Evolutionary conservation across 2,797 vertebrate species (phyloP).

Genomic region (Spheniscus humboldti): DNA sequence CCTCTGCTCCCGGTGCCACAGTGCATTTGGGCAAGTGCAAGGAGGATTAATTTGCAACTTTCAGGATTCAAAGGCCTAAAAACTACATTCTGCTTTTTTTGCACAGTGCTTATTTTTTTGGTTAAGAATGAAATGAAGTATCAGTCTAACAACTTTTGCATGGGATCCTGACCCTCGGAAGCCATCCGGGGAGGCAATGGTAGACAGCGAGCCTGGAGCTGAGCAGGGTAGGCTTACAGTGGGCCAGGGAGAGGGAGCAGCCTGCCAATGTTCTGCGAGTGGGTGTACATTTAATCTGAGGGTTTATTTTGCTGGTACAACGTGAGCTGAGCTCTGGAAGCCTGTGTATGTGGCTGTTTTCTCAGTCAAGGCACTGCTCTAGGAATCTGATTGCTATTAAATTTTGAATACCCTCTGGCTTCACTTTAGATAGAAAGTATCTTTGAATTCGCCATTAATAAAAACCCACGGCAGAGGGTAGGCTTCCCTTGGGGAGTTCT

Average conservation of each 20-base stretch:
- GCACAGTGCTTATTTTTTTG: neutral
- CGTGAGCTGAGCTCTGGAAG: neutral
- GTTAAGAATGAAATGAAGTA: neutral
- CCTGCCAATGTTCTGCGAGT: neutral
- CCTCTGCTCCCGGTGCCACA: neutral
- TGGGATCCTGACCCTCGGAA: neutral
- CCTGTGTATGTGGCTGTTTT: neutral
- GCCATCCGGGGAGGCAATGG: neutral
- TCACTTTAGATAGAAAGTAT: neutral
- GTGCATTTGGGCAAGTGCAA: neutral
- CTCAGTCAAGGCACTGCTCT: neutral
- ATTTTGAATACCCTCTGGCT: neutral
- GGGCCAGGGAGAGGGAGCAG: neutral
- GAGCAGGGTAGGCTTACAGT: fast-evolving
- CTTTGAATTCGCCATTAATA: neutral
- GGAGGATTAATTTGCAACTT: neutral
- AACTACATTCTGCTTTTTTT: neutral
- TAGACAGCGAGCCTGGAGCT: neutral
- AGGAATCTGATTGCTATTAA: neutral
- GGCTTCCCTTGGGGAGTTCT: neutral
- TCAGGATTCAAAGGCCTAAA: neutral
- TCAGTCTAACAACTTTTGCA: neutral
- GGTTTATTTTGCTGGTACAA: neutral
- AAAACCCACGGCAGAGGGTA: fast-evolving
- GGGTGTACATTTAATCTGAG: neutral